These are phyloP conservation scores for Congeria kusceri DNA, from an alignment of 2,888 invertebrate species.

Conservation along the genomic window DNA sequence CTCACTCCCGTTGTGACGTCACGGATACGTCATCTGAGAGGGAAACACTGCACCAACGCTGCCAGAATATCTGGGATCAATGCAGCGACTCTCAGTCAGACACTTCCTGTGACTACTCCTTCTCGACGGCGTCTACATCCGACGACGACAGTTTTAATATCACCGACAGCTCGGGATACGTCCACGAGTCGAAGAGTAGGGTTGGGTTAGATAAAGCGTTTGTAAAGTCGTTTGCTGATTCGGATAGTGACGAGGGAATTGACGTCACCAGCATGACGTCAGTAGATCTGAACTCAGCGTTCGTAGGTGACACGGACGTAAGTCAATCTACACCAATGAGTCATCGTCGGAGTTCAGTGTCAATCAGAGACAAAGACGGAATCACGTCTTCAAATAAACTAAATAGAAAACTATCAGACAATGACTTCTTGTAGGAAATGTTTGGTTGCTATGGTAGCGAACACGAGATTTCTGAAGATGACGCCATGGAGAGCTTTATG, in stretches of 20 bases:
- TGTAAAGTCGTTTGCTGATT: constrained; percentile 25
- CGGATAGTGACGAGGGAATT: constrained; percentile 49
- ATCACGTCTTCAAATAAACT: background rate
- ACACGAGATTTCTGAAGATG: constrained; percentile 22
- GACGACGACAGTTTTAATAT: background rate
- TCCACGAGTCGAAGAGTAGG: background rate
- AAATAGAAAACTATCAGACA: constrained; percentile 11
- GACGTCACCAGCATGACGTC: constrained; percentile 44
- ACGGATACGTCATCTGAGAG: background rate
- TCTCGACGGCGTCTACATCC: background rate
- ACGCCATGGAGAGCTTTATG: constrained; percentile 46
- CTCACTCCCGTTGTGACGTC: too few species aligned
- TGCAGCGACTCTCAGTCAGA: constrained; percentile 29
- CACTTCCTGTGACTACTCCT: constrained; percentile 2
- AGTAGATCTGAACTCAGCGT: constrained; percentile 33
- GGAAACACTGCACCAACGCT: constrained; percentile 4
- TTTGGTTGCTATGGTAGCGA: constrained; percentile 5
- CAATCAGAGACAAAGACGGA: background rate
- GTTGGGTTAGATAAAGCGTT: constrained; percentile 35
- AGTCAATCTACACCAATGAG: background rate
- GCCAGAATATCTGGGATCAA: constrained; percentile 34
- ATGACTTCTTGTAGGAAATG: background rate
- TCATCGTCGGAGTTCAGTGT: background rate
- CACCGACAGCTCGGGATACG: background rate
- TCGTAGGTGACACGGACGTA: constrained; percentile 11